A percentile compares a stretch with the other conserved stretches of the same genome.
Evolutionary conservation across 2,797 vertebrate species (phyloP).

Genomic region (Sebastes trivittatus): DNA sequence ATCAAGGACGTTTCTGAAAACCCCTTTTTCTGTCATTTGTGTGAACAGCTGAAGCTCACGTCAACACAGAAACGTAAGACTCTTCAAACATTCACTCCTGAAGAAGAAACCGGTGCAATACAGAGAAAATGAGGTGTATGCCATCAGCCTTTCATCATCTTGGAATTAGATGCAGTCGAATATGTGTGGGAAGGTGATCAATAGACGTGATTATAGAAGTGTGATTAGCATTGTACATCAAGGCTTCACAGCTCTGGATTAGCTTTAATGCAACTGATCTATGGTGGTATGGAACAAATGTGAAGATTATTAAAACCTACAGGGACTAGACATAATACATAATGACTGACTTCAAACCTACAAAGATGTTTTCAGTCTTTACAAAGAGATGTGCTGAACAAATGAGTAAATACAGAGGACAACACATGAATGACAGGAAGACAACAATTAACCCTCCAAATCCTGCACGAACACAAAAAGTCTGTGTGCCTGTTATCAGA

Average conservation of each 20-base stretch:
- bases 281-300: background rate
- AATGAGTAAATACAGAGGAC: background rate
- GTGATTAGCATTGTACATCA: background rate
- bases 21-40: conserved; percentile 12
- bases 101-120: background rate
- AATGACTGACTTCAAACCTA: background rate
- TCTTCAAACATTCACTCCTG: conserved; percentile 6
- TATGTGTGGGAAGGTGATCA: background rate
- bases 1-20: conserved; percentile 33
- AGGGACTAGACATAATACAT: background rate
- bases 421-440: background rate
- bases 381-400: background rate
- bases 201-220: conserved; percentile 12
- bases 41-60: conserved; percentile 12
- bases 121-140: background rate
- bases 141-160: conserved; percentile 14
- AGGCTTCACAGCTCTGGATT: background rate
- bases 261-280: background rate
- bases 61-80: background rate
- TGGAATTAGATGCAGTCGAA: conserved; percentile 1
- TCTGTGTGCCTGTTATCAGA: background rate
- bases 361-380: background rate
- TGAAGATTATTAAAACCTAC: background rate
- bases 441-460: no score
- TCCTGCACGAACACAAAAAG: background rate